A percentile compares a stretch with the other conserved stretches of the same genome.
phyloP scores from a whole-genome alignment of 2,888 invertebrate genomes.

The Panorpa germanica region DNA sequence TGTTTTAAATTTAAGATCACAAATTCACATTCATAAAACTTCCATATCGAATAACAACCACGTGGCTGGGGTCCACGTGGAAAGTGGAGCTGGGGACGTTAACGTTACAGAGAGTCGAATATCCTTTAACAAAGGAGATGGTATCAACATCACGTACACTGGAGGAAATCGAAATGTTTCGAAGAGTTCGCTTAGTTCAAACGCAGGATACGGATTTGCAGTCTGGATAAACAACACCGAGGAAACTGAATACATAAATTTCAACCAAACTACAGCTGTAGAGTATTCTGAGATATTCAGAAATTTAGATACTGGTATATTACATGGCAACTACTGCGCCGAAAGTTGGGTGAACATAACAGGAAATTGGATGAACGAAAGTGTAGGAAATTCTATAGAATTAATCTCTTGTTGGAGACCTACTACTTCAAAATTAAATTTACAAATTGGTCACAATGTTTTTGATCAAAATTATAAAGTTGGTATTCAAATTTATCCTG shows the following conservation, averaged over 20 bases:
- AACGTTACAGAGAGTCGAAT: constrained; percentile 83
- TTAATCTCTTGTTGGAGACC: constrained; percentile 66
- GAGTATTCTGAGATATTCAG: constrained; percentile 74
- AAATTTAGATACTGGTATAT: constrained; percentile 73
- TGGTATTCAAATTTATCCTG: constrained; percentile 61
- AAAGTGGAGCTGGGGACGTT: constrained; percentile 82
- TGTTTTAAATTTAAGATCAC: constrained; percentile 79
- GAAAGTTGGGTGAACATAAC: constrained; percentile 77
- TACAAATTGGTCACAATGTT: constrained; percentile 73
- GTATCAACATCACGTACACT: constrained; percentile 86
- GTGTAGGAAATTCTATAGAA: constrained; percentile 59
- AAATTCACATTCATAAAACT: constrained; percentile 66
- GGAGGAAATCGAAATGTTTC: constrained; percentile 91
- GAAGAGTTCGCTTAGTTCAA: constrained; percentile 64
- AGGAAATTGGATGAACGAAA: constrained; percentile 72
- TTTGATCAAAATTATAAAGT: constrained; percentile 61
- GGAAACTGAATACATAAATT: constrained; percentile 54
- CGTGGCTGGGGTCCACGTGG: constrained; percentile 78
- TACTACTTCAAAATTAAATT: constrained; percentile 29
- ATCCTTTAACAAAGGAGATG: constrained; percentile 82
- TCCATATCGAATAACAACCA: constrained; percentile 75
- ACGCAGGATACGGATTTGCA: constrained; percentile 74
- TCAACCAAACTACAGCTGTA: constrained; percentile 72
- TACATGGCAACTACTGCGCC: constrained; percentile 87
- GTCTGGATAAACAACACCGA: constrained; percentile 78